phyloP scores from a whole-genome alignment of 2,888 invertebrate genomes.

The Criorhina ranunculi region DNA sequence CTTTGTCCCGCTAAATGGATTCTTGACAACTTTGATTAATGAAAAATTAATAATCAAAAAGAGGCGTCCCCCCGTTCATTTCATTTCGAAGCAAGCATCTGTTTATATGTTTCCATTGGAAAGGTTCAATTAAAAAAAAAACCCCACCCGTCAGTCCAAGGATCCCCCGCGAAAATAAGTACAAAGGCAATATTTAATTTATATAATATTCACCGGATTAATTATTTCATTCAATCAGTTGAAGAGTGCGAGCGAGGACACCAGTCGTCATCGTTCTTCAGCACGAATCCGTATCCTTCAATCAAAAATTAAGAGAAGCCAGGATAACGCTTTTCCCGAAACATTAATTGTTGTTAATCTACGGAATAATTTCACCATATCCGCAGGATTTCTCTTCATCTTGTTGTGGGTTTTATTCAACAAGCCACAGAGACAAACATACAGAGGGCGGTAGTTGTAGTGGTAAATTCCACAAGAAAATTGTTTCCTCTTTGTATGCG shows the following conservation, averaged over 20 bases:
- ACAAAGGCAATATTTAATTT: slow-evolving; percentile 52
- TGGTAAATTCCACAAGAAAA: slow-evolving; percentile 53
- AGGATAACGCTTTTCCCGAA: slow-evolving; percentile 25
- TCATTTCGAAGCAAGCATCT: background rate
- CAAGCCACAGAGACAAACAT: background rate
- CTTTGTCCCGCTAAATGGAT: no score
- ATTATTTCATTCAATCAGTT: slow-evolving; percentile 45
- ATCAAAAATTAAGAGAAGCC: slow-evolving; percentile 28
- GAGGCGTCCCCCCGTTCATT: background rate
- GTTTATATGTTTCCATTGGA: background rate
- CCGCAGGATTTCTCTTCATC: slow-evolving; percentile 2
- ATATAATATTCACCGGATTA: slow-evolving; percentile 10
- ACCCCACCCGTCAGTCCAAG: background rate
- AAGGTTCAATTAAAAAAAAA: background rate
- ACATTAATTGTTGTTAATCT: slow-evolving; percentile 69
- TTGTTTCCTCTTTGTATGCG: slow-evolving; percentile 38
- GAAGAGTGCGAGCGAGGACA: background rate
- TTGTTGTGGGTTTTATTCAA: background rate
- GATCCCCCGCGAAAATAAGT: slow-evolving; percentile 19
- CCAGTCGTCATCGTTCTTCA: background rate
- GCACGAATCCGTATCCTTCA: slow-evolving; percentile 19
- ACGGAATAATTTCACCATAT: slow-evolving; percentile 53
- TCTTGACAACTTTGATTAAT: no score
- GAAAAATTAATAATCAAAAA: no score
- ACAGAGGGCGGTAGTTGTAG: background rate